phyloP scores from a whole-genome alignment of 2,888 invertebrate genomes.

The Phalera bucephala region DNA sequence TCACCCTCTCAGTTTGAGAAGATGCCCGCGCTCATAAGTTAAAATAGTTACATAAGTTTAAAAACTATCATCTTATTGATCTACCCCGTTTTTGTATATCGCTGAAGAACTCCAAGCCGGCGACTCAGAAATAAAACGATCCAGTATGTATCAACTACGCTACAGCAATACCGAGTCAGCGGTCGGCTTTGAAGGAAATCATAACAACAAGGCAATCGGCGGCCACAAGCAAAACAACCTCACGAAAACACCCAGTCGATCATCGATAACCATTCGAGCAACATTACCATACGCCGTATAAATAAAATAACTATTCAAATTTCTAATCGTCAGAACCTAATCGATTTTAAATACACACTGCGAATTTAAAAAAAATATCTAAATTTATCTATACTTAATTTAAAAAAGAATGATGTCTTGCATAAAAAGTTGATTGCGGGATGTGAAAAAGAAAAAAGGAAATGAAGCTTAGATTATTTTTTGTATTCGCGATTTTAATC shows the following conservation, averaged over 20 bases:
- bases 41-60: too few relatives aligned
- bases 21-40: too few relatives aligned
- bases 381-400: slow-evolving; percentile 6
- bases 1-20: too few relatives aligned
- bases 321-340: slow-evolving; percentile 8
- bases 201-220: slow-evolving; percentile 49
- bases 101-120: slow-evolving; percentile 19
- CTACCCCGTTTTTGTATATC: too few relatives aligned
- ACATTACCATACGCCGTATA: slow-evolving; percentile 24
- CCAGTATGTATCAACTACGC: slow-evolving; percentile 28
- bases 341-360: too few relatives aligned
- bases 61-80: too few relatives aligned
- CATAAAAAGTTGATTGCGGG: slow-evolving; percentile 53
- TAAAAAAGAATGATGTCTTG: slow-evolving; percentile 31
- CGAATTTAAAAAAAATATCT: slow-evolving; percentile 2
- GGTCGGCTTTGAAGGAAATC: slow-evolving; percentile 45
- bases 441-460: slow-evolving; percentile 50
- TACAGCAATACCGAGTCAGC: slow-evolving; percentile 37
- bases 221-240: slow-evolving; percentile 54
- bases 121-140: slow-evolving; percentile 41
- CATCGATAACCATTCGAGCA: slow-evolving; percentile 32
- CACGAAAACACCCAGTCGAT: slow-evolving; percentile 47
- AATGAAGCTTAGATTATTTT: slow-evolving; percentile 62
- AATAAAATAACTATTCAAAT: slow-evolving; percentile 2
- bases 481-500: slow-evolving; percentile 52